A percentile compares a stretch with the other conserved stretches of the same genome.
These are phyloP conservation scores for Sphecodes monilicornis DNA, from an alignment of 2,888 invertebrate genomes.

Conservation along the genomic window DNA sequence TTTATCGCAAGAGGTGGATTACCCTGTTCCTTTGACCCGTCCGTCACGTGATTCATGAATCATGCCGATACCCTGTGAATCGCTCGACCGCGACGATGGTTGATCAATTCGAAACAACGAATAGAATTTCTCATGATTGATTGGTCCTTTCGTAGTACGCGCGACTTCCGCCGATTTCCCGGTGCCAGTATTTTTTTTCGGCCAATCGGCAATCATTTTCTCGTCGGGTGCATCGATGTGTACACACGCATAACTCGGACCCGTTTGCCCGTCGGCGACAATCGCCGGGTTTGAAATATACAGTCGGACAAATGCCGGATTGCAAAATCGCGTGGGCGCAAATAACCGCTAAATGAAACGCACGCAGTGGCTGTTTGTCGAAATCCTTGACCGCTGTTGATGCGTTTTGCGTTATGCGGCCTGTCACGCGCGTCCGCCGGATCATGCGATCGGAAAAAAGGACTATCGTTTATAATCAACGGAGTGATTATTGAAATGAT, in stretches of 20 bases:
- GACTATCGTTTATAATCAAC: background rate
- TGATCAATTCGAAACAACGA: conserved; percentile 67
- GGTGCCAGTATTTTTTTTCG: conserved; percentile 41
- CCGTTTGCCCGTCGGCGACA: conserved; percentile 50
- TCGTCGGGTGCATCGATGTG: conserved; percentile 53
- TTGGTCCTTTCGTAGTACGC: conserved; percentile 49
- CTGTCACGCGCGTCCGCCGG: conserved; percentile 41
- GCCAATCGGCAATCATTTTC: conserved; percentile 74
- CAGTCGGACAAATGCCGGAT: conserved; percentile 65
- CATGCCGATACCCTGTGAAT: conserved; percentile 12
- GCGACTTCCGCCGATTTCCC: conserved; percentile 51
- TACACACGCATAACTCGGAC: conserved; percentile 51
- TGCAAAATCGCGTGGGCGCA: conserved; percentile 70
- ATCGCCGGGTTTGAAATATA: conserved; percentile 61
- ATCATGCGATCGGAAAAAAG: background rate
- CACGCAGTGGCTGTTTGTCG: conserved; percentile 60
- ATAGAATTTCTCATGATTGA: conserved; percentile 59
- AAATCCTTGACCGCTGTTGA: conserved; percentile 62
- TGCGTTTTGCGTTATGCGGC: conserved; percentile 56
- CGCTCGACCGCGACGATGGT: conserved; percentile 19
- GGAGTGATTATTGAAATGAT: no score
- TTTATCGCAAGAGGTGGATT: conserved; percentile 20
- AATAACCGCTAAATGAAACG: conserved; percentile 73
- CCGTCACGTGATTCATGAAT: conserved; percentile 31
- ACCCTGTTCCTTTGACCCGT: background rate